These are phyloP conservation scores for Dufourea novaeangliae DNA, from an alignment of 1,140 invertebrate genomes.

Conservation along the genomic window DNA sequence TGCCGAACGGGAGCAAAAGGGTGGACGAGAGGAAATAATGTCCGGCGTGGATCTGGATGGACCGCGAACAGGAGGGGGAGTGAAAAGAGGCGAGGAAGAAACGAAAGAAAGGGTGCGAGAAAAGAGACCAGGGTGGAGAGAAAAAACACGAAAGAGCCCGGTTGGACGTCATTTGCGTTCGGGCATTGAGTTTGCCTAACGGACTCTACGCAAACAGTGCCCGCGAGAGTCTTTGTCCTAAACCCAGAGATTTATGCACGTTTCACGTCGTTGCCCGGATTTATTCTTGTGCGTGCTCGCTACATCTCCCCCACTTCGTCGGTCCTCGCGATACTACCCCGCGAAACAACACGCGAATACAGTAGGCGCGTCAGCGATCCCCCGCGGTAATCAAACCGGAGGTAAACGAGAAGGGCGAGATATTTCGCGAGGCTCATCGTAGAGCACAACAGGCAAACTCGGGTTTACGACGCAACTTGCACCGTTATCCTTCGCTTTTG, in stretches of 20 bases:
- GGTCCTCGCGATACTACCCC: slow-evolving; percentile 2
- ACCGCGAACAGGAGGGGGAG: not conserved
- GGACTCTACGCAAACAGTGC: slow-evolving; percentile 56
- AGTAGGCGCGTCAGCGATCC: slow-evolving; percentile 6
- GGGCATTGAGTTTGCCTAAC: slow-evolving; percentile 61
- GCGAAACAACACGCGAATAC: slow-evolving; percentile 36
- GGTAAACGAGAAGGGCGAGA: slow-evolving; percentile 25
- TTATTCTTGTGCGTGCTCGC: slow-evolving; percentile 36
- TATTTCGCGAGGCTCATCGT: slow-evolving; percentile 30
- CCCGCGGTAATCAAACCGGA: slow-evolving; percentile 26
- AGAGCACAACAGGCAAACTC: slow-evolving; percentile 14
- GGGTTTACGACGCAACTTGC: not conserved
- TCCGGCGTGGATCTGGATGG: not conserved
- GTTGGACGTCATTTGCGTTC: slow-evolving; percentile 53
- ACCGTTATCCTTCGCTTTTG: not conserved
- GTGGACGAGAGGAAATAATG: slow-evolving; percentile 1
- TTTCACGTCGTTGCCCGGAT: slow-evolving; percentile 52
- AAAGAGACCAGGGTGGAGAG: slow-evolving; percentile 1
- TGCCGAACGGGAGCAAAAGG: slow-evolving; percentile 11
- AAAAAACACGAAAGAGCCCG: slow-evolving; percentile 31
- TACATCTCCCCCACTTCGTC: not conserved
- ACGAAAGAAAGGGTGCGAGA: not conserved
- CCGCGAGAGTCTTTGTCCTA: slow-evolving; percentile 59
- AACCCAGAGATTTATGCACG: slow-evolving; percentile 61
- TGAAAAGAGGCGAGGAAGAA: not conserved